Evolutionary conservation across 2,797 vertebrate species (phyloP).

Genomic region (Cyprinella venusta): DNA sequence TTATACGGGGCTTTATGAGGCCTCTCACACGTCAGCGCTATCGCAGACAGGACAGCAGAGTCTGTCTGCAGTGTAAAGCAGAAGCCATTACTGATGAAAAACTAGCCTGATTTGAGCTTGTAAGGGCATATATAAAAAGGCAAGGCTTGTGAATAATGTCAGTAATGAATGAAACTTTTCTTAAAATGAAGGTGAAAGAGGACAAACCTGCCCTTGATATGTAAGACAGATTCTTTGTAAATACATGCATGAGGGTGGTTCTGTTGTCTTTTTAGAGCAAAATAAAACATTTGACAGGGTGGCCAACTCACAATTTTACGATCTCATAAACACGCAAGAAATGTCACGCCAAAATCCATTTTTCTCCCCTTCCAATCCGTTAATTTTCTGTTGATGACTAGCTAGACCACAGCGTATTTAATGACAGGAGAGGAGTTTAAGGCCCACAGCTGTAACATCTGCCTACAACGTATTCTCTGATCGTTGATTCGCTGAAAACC

Average conservation of each 20-base stretch:
- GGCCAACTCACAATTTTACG: too few species aligned
- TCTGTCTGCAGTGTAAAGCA: conserved; percentile 43
- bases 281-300: background rate
- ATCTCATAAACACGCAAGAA: too few species aligned
- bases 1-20: conserved; percentile 61
- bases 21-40: conserved; percentile 47
- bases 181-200: conserved; percentile 59
- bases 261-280: conserved; percentile 2
- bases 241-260: conserved; percentile 71
- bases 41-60: conserved; percentile 49
- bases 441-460: too few species aligned
- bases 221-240: conserved; percentile 65
- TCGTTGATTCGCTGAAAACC: too few species aligned
- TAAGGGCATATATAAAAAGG: conserved; percentile 62
- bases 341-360: too few species aligned
- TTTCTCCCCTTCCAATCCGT: too few species aligned
- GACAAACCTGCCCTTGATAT: conserved; percentile 62
- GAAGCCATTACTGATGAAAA: conserved; percentile 68
- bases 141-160: conserved; percentile 67
- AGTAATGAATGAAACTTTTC: conserved; percentile 74
- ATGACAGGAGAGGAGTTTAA: too few species aligned
- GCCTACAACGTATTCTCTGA: too few species aligned
- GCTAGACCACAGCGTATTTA: too few species aligned
- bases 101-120: conserved; percentile 68
- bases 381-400: too few species aligned